These are phyloP conservation scores for Saccostrea echinata DNA, from an alignment of 1,140 invertebrate species.

Conservation along the genomic window DNA sequence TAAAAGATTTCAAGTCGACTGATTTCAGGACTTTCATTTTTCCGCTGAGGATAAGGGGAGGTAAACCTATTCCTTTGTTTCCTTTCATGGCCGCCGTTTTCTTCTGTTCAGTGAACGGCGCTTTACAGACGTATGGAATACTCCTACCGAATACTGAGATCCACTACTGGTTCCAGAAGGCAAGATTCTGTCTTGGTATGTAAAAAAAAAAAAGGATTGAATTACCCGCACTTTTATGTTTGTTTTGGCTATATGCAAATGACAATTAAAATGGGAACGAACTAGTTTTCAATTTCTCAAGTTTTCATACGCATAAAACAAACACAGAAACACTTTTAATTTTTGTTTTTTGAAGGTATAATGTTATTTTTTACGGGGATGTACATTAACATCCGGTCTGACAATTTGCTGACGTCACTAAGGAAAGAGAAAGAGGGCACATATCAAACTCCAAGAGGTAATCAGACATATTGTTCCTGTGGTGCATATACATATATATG, in stretches of 20 bases:
- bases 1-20: too few relatives aligned
- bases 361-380: slow-evolving; percentile 79
- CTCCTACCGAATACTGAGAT: slow-evolving; percentile 57
- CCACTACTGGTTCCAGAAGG: not conserved
- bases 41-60: slow-evolving; percentile 80
- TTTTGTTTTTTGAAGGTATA: slow-evolving; percentile 63
- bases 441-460: slow-evolving; percentile 82
- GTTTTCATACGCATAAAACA: not conserved
- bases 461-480: not conserved
- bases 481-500: too few relatives aligned
- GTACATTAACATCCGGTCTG: slow-evolving; percentile 82
- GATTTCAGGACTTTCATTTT: slow-evolving; percentile 81
- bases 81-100: slow-evolving; percentile 80
- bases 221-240: not conserved
- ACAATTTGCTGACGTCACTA: slow-evolving; percentile 80
- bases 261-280: not conserved
- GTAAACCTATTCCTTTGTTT: slow-evolving; percentile 80
- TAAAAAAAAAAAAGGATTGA: not conserved
- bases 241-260: not conserved
- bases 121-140: slow-evolving; percentile 80
- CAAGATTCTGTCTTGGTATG: not conserved
- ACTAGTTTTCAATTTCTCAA: not conserved
- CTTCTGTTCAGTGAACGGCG: slow-evolving; percentile 82
- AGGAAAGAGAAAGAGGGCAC: slow-evolving; percentile 79
- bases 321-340: not conserved